Base-by-base conservation (phyloP, 2,113 vertebrate species). In the Sialia sialis region DNA sequence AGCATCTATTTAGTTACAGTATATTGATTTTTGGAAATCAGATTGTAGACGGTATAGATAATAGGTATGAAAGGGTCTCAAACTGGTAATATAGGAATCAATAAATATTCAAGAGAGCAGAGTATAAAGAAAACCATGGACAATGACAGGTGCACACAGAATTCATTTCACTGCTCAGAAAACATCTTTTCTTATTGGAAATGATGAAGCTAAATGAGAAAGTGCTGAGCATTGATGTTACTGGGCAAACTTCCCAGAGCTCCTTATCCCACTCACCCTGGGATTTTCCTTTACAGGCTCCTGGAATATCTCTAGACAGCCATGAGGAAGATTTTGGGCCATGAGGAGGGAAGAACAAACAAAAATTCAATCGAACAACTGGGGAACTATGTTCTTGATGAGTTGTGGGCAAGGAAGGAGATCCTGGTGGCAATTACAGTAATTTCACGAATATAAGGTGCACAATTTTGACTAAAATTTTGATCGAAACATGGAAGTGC, bases 1-100 rank as follows among this genome's bases (percentile, higher is more conserved):
- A 94, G 73, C 78, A 85, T 56, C 78, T 94, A 70, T 94, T 93
- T 94, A 90, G 75, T 91, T 94, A 74, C 51, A 88, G 34, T 51
- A 67, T 94, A 96, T 95, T 83, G 95, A 95, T 95, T 94, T 91
- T 90, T 74, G 36, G 51, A 83, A 93, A 91, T 93, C 81, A 91
- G 52, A 83, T 74, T 91, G 78, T 11, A 59, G 39, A 77, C 52
- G 29, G 30, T 89, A 32, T 19, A 93, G 59, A 52, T 59, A 97
- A 85, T 11, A 86, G 72, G 51, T 63, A 51, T 11, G 82, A 83
- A 86, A 94, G 16, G 74, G 63, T 88, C 82, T 95, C 84, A 95
- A 49, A 90, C 72, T 93, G 70, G 68, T 77, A 88, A 93, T 94
- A 62, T 2, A 90, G 34, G 67, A 93, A 62, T 90, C 93, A 70